Percentiles rank a stretch among this genome's conserved stretches.
phyloP scores from a whole-genome alignment of 53 echinoderm and acorn worm species.

The Holothuria leucospilota region DNA sequence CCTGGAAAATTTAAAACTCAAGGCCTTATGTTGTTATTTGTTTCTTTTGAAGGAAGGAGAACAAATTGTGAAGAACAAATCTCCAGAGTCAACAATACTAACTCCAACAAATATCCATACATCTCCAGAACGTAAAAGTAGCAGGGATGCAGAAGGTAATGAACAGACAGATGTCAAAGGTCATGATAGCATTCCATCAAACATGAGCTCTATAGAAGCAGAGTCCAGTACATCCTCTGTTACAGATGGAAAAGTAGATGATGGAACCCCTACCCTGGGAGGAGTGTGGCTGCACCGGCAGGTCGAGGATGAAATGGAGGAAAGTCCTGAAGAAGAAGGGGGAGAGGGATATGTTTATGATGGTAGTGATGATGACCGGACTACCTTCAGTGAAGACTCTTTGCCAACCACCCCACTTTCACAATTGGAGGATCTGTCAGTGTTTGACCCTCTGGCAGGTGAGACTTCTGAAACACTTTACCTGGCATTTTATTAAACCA shows the following conservation, averaged over 20 bases:
- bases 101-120: conserved; percentile 16
- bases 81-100: background rate
- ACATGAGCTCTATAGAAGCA: too few relatives aligned
- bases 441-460: conserved; percentile 94
- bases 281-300: conserved; percentile 99
- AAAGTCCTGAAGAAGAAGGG: conserved; percentile 47
- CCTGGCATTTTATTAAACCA: too few relatives aligned
- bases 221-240: too few relatives aligned
- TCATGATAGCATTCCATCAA: too few relatives aligned
- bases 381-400: conserved; percentile 95
- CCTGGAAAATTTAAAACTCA: too few relatives aligned
- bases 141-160: background rate
- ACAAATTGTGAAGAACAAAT: background rate
- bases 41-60: conserved; percentile 3
- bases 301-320: conserved; percentile 73
- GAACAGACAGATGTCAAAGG: too few relatives aligned
- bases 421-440: conserved; percentile 83
- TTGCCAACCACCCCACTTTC: conserved; percentile 91
- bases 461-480: background rate
- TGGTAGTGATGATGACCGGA: conserved; percentile 89
- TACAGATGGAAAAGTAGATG: too few relatives aligned
- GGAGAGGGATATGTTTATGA: conserved; percentile 70
- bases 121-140: background rate
- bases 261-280: conserved; percentile 55
- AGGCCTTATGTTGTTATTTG: too few relatives aligned